Conservation (phyloP, 1,140 invertebrate genomes). For the Aphaenogaster floridana region DNA sequence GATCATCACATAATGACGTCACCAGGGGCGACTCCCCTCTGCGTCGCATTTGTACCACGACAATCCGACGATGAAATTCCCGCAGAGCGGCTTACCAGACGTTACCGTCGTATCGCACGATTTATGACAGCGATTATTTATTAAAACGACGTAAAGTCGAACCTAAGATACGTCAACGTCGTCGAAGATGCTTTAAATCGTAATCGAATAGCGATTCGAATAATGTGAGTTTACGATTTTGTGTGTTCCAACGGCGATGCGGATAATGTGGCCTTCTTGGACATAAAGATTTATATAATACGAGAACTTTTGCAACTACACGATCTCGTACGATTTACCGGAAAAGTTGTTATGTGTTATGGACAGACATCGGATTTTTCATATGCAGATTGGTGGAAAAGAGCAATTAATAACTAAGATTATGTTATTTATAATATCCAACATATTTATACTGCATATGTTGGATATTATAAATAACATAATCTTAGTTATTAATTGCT, state of each 20-base stretch:
- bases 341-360: background rate
- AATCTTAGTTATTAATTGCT: too few species aligned
- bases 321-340: background rate
- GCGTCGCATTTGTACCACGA: constrained; percentile 34
- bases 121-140: constrained; percentile 49
- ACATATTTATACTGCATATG: too few species aligned
- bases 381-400: too few species aligned
- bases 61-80: constrained; percentile 34
- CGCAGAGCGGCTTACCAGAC: constrained; percentile 29
- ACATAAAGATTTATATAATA: background rate
- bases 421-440: too few species aligned
- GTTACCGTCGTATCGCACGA: constrained; percentile 12
- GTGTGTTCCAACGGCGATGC: background rate
- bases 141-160: constrained; percentile 20
- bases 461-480: too few species aligned
- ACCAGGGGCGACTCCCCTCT: background rate
- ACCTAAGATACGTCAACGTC: background rate
- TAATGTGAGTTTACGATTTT: constrained; percentile 5
- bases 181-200: background rate
- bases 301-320: background rate
- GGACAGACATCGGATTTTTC: too few species aligned
- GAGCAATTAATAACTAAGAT: too few species aligned
- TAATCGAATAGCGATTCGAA: constrained; percentile 26
- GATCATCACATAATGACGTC: constrained; percentile 50
- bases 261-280: background rate